A percentile compares a stretch with the other conserved stretches of the same genome.
phyloP scores from a whole-genome alignment of 2,888 invertebrate genomes.

The Drosophila histrio region DNA sequence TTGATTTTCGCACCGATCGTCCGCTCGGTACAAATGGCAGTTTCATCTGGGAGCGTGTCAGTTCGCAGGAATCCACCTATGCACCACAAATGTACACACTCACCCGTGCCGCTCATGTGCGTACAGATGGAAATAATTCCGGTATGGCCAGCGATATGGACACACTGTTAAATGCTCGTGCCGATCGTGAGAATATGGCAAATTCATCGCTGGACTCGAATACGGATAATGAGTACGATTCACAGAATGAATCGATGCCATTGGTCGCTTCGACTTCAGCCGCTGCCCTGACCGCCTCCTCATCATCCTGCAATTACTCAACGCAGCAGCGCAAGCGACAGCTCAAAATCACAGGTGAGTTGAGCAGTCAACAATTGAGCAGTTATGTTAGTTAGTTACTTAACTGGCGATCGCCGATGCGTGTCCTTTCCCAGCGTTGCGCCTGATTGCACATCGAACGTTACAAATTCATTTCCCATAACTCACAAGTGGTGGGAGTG shows the following conservation, averaged over 20 bases:
- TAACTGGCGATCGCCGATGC: slow-evolving; percentile 5
- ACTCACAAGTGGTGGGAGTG: slow-evolving; percentile 10
- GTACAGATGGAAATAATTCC: slow-evolving; percentile 44
- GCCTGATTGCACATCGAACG: slow-evolving; percentile 52
- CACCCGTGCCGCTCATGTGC: slow-evolving; percentile 84
- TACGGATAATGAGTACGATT: slow-evolving; percentile 81
- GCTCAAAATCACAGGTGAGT: slow-evolving; percentile 84
- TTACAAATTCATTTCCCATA: slow-evolving; percentile 47
- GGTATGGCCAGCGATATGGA: slow-evolving; percentile 66
- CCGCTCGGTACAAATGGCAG: slow-evolving; percentile 77
- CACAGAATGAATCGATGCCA: slow-evolving; percentile 79
- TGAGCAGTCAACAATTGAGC: no score
- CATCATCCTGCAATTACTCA: slow-evolving; percentile 19
- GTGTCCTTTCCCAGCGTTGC: slow-evolving; percentile 54
- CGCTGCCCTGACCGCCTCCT: slow-evolving; percentile 29
- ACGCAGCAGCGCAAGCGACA: slow-evolving; percentile 79
- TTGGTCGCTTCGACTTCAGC: slow-evolving; percentile 54
- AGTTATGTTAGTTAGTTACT: no score
- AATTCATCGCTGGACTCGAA: slow-evolving; percentile 72
- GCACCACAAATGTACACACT: slow-evolving; percentile 84
- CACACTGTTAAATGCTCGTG: slow-evolving; percentile 80
- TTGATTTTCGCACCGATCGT: slow-evolving; percentile 82
- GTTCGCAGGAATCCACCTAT: slow-evolving; percentile 77
- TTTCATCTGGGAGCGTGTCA: slow-evolving; percentile 83
- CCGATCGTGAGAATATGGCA: slow-evolving; percentile 80